A percentile compares a stretch with the other conserved stretches of the same genome.
Evolutionary conservation across 2,113 vertebrate genomes (phyloP).

Genomic region (Mirounga angustirostris): DNA sequence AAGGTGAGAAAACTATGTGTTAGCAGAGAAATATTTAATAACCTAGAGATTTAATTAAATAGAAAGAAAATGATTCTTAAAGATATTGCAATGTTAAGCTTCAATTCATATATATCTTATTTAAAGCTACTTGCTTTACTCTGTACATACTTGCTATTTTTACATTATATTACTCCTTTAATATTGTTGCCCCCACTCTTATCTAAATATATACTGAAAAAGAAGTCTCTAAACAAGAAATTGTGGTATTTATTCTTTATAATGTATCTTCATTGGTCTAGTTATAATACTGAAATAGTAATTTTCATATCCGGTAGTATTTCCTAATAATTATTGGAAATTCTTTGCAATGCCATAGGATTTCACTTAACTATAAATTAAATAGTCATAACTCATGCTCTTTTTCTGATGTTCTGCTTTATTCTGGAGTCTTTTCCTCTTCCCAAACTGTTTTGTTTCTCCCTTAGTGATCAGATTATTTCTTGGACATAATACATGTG

Average conservation of each 20-base stretch:
- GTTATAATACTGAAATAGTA: neutral
- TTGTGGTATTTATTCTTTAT: neutral
- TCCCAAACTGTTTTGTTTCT: neutral
- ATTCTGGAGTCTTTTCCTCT: neutral
- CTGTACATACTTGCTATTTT: neutral
- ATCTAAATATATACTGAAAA: neutral
- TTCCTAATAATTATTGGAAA: slow-evolving; percentile 9
- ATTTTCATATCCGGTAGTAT: neutral
- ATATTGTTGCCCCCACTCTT: slow-evolving; percentile 2
- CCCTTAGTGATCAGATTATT: neutral
- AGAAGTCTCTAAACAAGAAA: neutral
- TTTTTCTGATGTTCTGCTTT: neutral
- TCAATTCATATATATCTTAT: neutral
- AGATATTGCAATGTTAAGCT: neutral
- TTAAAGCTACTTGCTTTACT: neutral
- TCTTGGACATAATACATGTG: neutral
- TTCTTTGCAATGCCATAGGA: neutral
- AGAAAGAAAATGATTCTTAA: neutral
- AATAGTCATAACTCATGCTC: neutral
- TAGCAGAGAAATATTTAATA: slow-evolving; percentile 8
- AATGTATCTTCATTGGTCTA: neutral
- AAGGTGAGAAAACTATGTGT: neutral
- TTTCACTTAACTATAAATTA: neutral
- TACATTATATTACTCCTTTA: neutral
- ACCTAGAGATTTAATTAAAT: neutral